Base-by-base conservation (phyloP, 2,797 vertebrate species). In the Clarias fuscus region DNA sequence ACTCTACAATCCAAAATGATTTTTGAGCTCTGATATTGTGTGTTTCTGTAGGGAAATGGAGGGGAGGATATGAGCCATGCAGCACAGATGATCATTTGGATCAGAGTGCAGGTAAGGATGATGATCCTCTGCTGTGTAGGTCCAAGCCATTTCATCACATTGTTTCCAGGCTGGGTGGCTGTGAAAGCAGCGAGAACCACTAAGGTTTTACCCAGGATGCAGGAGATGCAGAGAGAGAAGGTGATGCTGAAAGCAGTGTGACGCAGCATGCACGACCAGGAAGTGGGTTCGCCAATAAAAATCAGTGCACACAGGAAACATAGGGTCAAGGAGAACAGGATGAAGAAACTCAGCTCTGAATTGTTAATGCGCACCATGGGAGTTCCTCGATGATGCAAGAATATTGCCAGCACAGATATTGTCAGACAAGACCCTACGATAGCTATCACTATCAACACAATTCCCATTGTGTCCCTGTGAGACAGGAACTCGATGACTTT, bases 1-100 rank as follows among this genome's bases (percentile, higher is more conserved):
- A 95, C 92, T 0, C 91, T 94, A 75, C 95, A 96, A 88, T 95
- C 94, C 43, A 96, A 85, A 83, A 95, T 95, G 72, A 95, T 94
- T 71, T 92, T 95, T 67, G 93, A 94, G n/a, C 10, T 87, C 68
- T 94, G 90, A 78, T 94, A 93, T 64, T 93, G 87, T 17, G 91
- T 93, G 83, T 95, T 95, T 88, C 80, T 90, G 27, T 84, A 91
- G 27, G 94, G 95, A 85, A 90, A 92, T 6, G 94, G 93, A 1
- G 93, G 93, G 14, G 91, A 91, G 17, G 90, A 87, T 73, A 92
- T 89, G 14, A 95, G 93, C 94, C 95, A 95, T 40, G 91, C 86
- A 0, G 90, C 83, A 84, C 94, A 95, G 70, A 95, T 95, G 6
- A 93, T 75, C 30, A 94, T 89, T 82, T 96, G 95, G 84, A 95